Percentiles rank a stretch among this genome's conserved stretches.
Evolutionary conservation across 2,888 invertebrate species (phyloP).

Genomic region (Amblyjoppa proteus): DNA sequence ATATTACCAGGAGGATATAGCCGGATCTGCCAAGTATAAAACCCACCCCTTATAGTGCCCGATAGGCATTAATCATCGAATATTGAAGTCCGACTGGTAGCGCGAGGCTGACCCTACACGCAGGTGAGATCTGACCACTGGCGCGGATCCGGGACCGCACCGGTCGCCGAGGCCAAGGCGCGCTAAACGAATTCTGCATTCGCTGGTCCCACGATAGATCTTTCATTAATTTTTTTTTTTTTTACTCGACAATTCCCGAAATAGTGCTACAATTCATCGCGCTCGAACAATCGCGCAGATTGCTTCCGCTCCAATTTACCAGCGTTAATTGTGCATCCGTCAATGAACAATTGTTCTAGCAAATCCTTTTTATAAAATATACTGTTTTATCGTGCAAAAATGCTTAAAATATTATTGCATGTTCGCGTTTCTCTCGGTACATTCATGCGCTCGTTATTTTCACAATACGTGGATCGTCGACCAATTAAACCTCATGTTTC

Average conservation of each 20-base stretch:
- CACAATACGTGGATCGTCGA: background rate
- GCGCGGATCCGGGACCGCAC: no score
- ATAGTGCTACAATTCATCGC: background rate
- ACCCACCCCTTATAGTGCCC: background rate
- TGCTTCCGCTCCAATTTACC: background rate
- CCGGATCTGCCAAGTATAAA: background rate
- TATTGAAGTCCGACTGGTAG: background rate
- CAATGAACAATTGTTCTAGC: background rate
- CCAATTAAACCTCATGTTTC: background rate
- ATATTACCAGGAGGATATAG: background rate
- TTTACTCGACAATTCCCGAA: background rate
- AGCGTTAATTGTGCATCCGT: background rate
- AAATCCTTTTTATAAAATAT: background rate
- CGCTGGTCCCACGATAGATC: background rate
- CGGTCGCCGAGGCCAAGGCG: background rate
- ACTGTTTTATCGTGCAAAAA: background rate
- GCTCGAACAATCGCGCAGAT: background rate
- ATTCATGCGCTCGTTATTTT: background rate
- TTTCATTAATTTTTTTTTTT: background rate
- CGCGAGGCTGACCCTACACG: no score
- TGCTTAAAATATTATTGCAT: background rate
- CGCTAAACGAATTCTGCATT: background rate
- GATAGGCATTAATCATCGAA: slow-evolving; percentile 22
- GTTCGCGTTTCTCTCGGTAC: background rate
- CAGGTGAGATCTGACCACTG: no score